These are phyloP conservation scores for Polypterus senegalus DNA, from an alignment of 2,113 vertebrate genomes.

Conservation along the genomic window DNA sequence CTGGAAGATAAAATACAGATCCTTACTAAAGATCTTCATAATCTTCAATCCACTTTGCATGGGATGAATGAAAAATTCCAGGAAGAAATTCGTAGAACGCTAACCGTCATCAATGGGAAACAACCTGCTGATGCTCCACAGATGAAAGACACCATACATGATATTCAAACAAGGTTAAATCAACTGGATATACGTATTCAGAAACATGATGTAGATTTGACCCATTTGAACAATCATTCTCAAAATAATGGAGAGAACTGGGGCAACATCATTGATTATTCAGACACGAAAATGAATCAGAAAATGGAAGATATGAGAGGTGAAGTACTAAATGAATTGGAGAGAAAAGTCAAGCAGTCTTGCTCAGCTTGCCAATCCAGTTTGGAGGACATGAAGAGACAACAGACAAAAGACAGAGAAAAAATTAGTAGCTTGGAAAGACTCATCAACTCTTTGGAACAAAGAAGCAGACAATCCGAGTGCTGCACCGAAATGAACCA, in stretches of 20 bases:
- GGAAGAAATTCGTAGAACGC: constrained; percentile 32
- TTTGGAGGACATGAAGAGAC: constrained; percentile 57
- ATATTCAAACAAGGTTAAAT: constrained; percentile 71
- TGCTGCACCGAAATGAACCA: constrained; percentile 49
- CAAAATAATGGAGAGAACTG: constrained; percentile 41
- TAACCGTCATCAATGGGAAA: constrained; percentile 37
- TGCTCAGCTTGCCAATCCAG: constrained; percentile 63
- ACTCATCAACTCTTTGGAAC: constrained; percentile 56
- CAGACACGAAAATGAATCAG: not conserved
- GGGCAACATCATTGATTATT: constrained; percentile 31
- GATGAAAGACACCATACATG: constrained; percentile 70
- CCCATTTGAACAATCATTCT: constrained; percentile 53
- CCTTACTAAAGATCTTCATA: constrained; percentile 65
- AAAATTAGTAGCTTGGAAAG: constrained; percentile 66
- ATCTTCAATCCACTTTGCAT: constrained; percentile 55
- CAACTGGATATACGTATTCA: constrained; percentile 71
- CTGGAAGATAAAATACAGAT: constrained; percentile 71
- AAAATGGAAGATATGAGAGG: constrained; percentile 28
- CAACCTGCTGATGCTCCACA: constrained; percentile 63
- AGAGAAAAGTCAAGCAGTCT: constrained; percentile 57
- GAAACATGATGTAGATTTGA: constrained; percentile 63
- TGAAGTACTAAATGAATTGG: constrained; percentile 58
- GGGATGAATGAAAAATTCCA: constrained; percentile 50
- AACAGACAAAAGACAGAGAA: constrained; percentile 66
- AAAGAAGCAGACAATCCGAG: constrained; percentile 50